Conservation (phyloP, 2,797 vertebrate genomes). For the Lepilemur ruficaudatus region DNA sequence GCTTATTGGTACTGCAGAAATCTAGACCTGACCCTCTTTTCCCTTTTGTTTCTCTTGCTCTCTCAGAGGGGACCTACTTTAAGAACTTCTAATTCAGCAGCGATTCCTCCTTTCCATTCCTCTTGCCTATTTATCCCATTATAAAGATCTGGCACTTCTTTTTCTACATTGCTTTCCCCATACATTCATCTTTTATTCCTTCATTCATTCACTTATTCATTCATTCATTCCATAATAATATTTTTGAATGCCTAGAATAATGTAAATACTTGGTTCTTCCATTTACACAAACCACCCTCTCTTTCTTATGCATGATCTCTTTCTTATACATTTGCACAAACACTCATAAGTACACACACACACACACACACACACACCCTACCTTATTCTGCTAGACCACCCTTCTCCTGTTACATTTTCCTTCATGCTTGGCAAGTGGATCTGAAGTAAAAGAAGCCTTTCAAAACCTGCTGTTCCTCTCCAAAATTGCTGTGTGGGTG, state of each 20-base stretch:
- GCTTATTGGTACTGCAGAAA: background rate
- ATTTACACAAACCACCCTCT: background rate
- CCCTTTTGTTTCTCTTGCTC: background rate
- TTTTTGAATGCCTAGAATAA: background rate
- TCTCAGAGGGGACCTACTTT: background rate
- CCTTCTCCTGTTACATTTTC: background rate
- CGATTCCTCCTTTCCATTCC: background rate
- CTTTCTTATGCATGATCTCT: background rate
- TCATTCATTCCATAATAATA: background rate
- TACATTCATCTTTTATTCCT: background rate
- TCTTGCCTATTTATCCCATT: background rate
- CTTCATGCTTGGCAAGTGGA: background rate
- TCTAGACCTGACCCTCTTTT: background rate
- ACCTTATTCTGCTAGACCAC: background rate
- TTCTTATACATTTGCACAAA: background rate
- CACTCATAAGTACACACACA: background rate
- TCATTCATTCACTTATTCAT: background rate
- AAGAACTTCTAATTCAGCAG: background rate
- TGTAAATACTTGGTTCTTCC: background rate
- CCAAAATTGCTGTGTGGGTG: background rate
- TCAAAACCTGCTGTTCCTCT: background rate
- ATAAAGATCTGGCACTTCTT: background rate
- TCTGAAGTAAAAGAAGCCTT: background rate
- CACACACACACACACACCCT: accelerated
- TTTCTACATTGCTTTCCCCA: background rate